phyloP scores from a whole-genome alignment of 2,888 invertebrate species.

The Schizotus pectinicornis region DNA sequence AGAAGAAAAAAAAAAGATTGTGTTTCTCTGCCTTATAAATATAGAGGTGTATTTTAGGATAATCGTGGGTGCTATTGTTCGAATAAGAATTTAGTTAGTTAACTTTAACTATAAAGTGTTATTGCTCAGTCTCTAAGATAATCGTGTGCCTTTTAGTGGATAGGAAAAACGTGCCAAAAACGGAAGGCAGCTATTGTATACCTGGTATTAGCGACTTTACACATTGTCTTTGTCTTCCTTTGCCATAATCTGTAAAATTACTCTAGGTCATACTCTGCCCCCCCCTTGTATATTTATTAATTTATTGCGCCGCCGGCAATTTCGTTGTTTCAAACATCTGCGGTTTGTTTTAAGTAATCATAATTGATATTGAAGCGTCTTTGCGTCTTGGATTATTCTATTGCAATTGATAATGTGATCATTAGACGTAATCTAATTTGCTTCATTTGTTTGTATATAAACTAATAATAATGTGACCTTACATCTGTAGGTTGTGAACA shows the following conservation, averaged over 20 bases:
- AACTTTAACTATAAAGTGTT: conserved; percentile 29
- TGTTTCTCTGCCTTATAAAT: conserved; percentile 43
- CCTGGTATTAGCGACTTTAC: conserved; percentile 35
- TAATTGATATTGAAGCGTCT: conserved; percentile 4
- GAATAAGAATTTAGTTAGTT: conserved; percentile 40
- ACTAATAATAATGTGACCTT: conserved; percentile 42
- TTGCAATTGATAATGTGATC: conserved; percentile 42
- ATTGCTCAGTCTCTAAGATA: conserved; percentile 36
- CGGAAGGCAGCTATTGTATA: conserved; percentile 40
- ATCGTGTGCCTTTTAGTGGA: conserved; percentile 46
- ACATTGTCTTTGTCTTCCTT: conserved; percentile 37
- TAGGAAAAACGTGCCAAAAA: conserved; percentile 48
- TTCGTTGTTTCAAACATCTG: conserved; percentile 18
- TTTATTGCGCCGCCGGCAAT: conserved; percentile 24
- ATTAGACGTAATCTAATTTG: conserved; percentile 29
- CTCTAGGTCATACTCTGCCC: conserved; percentile 30
- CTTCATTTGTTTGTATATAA: conserved; percentile 13
- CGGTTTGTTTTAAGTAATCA: conserved; percentile 19
- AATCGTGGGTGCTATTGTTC: conserved; percentile 45
- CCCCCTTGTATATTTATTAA: conserved; percentile 35
- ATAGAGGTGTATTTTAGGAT: conserved; percentile 17
- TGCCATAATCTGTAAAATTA: conserved; percentile 32
- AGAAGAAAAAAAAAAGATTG: conserved; percentile 11
- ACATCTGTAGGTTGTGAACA: conserved; percentile 44
- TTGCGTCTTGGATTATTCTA: conserved; percentile 11